These are phyloP conservation scores for Maniola jurtina DNA, from an alignment of 1,140 invertebrate genomes.

Conservation along the genomic window DNA sequence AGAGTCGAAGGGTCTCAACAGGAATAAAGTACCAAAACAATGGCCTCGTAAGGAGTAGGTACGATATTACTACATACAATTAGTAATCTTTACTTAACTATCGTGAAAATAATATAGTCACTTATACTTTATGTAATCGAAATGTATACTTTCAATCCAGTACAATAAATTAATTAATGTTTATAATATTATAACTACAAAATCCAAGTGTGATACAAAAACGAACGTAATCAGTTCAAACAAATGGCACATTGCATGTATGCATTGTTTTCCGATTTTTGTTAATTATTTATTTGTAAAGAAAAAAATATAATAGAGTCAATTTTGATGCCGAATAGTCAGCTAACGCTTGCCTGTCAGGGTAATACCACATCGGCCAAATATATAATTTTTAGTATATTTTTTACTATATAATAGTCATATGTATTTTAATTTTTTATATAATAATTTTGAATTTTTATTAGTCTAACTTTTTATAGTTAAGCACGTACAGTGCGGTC, in stretches of 20 bases:
- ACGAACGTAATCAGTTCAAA: conserved; percentile 60
- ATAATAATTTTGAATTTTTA: conserved; percentile 78
- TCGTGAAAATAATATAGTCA: conserved; percentile 71
- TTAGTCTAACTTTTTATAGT: conserved; percentile 73
- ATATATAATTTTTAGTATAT: conserved; percentile 77
- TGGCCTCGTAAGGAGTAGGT: conserved; percentile 53
- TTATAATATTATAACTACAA: conserved; percentile 70
- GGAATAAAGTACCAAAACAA: conserved; percentile 61
- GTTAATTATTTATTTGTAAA: conserved; percentile 22
- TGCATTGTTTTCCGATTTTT: conserved; percentile 62
- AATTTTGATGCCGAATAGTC: conserved; percentile 75
- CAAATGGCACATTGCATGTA: conserved; percentile 71
- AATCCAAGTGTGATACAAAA: conserved; percentile 67
- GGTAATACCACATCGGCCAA: conserved; percentile 75
- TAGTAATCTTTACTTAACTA: conserved; percentile 66
- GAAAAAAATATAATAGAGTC: conserved; percentile 59
- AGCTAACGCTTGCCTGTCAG: conserved; percentile 74
- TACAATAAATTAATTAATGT: conserved; percentile 72
- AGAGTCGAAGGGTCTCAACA: conserved; percentile 47
- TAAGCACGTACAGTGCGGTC: conserved; percentile 60
- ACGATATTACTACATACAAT: conserved; percentile 50
- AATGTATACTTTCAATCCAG: conserved; percentile 64
- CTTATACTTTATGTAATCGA: conserved; percentile 64
- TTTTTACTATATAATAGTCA: conserved; percentile 76
- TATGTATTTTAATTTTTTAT: conserved; percentile 75